A percentile compares a stretch with the other conserved stretches of the same genome.
phyloP scores from a whole-genome alignment of 2,888 invertebrate genomes.

The Drosophila pseudotalamancana region DNA sequence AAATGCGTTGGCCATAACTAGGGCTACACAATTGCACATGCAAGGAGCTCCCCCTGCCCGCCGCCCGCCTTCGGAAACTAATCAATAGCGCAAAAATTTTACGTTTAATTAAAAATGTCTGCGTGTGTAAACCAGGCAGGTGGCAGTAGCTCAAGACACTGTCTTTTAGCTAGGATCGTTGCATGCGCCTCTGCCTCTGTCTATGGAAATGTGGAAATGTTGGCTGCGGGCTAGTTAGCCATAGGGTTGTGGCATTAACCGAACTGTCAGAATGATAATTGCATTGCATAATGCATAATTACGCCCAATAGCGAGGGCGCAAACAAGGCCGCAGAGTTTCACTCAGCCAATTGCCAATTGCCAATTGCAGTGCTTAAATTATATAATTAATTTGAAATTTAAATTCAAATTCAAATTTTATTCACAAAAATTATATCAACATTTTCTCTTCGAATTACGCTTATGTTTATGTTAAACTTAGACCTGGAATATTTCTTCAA shows the following conservation, averaged over 20 bases:
- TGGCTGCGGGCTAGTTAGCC: constrained; percentile 39
- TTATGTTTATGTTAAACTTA: too few species aligned
- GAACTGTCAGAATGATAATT: constrained; percentile 75
- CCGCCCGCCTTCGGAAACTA: constrained; percentile 52
- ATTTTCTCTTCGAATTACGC: too few species aligned
- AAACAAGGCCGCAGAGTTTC: constrained; percentile 38
- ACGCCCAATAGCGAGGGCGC: constrained; percentile 14
- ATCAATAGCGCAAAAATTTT: constrained; percentile 73
- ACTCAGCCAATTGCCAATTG: constrained; percentile 11
- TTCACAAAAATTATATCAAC: too few species aligned
- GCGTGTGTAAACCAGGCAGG: constrained; percentile 74
- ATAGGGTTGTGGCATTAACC: constrained; percentile 59
- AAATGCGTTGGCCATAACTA: constrained; percentile 76
- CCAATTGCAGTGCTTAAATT: not conserved
- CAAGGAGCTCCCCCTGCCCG: constrained; percentile 5
- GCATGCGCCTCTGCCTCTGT: not conserved
- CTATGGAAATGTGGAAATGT: constrained; percentile 25
- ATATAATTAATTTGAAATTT: not conserved
- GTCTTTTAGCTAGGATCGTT: constrained; percentile 7
- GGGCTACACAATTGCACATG: constrained; percentile 62
- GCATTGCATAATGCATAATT: constrained; percentile 74
- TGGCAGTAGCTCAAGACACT: constrained; percentile 46
- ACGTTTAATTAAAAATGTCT: constrained; percentile 79
- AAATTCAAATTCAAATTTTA: too few species aligned
- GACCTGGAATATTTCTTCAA: too few species aligned